Evolutionary conservation across 2,888 invertebrate species (phyloP).

Genomic region (Sepiola atlantica): DNA sequence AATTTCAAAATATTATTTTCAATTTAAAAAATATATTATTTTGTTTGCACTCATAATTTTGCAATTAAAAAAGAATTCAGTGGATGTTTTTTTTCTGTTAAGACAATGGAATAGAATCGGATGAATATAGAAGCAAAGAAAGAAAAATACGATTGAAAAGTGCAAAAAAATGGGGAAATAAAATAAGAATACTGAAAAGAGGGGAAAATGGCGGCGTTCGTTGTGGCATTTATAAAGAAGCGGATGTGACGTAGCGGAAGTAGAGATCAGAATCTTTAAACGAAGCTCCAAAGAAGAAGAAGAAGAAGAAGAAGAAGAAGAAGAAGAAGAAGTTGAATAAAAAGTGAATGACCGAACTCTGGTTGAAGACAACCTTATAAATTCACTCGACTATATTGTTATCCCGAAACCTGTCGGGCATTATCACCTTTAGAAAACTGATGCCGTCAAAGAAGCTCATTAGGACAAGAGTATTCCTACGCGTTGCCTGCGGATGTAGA

Average conservation of each 20-base stretch:
- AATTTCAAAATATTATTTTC: too few relatives aligned
- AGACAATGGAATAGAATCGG: too few relatives aligned
- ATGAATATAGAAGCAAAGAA: too few relatives aligned
- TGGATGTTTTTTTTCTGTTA: too few relatives aligned
- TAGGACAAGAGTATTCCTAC: neutral
- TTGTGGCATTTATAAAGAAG: neutral
- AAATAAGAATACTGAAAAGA: neutral
- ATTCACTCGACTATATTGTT: neutral
- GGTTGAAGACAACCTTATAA: conserved; percentile 32
- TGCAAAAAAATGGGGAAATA: neutral
- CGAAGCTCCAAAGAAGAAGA: neutral
- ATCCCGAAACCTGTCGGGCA: neutral
- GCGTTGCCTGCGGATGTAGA: neutral
- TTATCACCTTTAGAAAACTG: neutral
- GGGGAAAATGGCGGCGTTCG: neutral
- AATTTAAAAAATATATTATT: too few relatives aligned
- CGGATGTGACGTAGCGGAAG: neutral
- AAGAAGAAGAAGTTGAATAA: neutral
- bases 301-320: neutral
- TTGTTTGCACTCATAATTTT: too few relatives aligned
- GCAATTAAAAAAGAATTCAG: too few relatives aligned
- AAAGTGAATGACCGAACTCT: neutral
- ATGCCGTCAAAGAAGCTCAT: conserved; percentile 7
- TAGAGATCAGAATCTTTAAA: neutral
- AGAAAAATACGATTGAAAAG: neutral